Evolutionary conservation across 2,888 invertebrate genomes (phyloP), one percentile per base, ranked within the genome.

Genomic region (Diaphora mendica): DNA sequence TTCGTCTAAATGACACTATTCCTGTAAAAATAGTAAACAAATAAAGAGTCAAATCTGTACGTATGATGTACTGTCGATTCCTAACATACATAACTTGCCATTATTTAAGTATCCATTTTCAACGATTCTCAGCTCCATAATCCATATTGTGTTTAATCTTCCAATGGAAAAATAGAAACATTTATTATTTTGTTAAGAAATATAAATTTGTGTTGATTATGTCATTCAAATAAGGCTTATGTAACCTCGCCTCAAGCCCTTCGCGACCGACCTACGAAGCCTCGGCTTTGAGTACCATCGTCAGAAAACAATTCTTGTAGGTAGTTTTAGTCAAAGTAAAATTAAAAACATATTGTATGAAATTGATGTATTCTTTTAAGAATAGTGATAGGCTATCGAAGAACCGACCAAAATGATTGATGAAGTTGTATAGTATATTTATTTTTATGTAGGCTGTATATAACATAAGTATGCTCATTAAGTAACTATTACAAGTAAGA

Each of bases 191-290:
- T 30, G 62, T 30, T 59, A 4, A 15, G 44, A 59, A 33, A n/a
- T 44, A 64, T 39, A 33, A 64, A 69, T 82, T 80, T 72, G 66
- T 75, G 68, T 79, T 72, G 72, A 73, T 79, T 83, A 86, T 81
- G 83, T 82, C 77, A 80, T 84, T 85, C 85, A 82, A 87, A 85
- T 85, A 87, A 82, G 86, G 87, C 83, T 81, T 81, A 80, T 86
- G 79, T 82, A 92, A 93, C 94, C 93, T 95, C 92, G 92, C 62
- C 30, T 82, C 82, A 84, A 89, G 94, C 94, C 94, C 95, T 94
- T 93, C 89, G 89, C 91, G 90, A 90, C 89, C 91, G 93, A 94
- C 95, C 94, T 94, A 87, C 88, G 91, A 88, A 93, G 94, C 94
- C 94, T 91, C 80, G 80, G 76, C 81, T 81, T 89, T 89, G 88